Base-by-base conservation (phyloP, 2,113 vertebrate species). In the Marcusenius ussheri region DNA sequence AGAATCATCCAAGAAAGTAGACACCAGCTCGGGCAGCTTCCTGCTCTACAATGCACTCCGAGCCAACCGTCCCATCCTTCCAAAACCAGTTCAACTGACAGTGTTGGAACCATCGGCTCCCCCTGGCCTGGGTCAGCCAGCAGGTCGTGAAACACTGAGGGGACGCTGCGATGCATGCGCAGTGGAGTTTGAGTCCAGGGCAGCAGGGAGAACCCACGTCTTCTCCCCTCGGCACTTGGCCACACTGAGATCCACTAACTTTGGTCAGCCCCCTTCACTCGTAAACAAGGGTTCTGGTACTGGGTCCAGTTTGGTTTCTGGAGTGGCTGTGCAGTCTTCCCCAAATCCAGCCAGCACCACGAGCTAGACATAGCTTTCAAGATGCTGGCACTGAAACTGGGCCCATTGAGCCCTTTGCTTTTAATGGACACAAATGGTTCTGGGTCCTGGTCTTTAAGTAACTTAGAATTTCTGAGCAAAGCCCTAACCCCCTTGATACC, bases 171-270 rank as follows among this genome's bases (percentile, higher is more conserved):
- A 96, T 0, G 96, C 96, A 80, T 98, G 97, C 88, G 96, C 95
- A 0, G 91, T 97, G 90, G 96, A 96, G 74, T 98, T 98, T 58
- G 97, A 98, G 91, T 97, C 97, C 91, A 96, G 97, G 3, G 97
- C 97, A 9, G 97, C 97, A 10, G 97, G 96, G 9, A 96, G 97
- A 58, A 96, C 96, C 92, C 97, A 98, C 35, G 97, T 98, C 92
- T 98, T 98, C 93, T 97, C 97, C 35, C 95, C 96, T 0, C 96
- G 95, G 89, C 97, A 98, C 88, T 94, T 98, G 89, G 96, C 97
- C 90, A 97, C 96, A 88, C 95, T 98, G 92, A 95, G 95, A 94
- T 96, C 95, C 94, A 96, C 95, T 94, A 96, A 96, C 95, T 96
- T 96, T 94, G 96, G 96, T 92, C 96, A 96, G 91, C 95, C 94